Percentiles rank a stretch among this genome's conserved stretches.
These are phyloP conservation scores for Ecdyonurus torrentis DNA, from an alignment of 2,888 invertebrate genomes.

Conservation along the genomic window DNA sequence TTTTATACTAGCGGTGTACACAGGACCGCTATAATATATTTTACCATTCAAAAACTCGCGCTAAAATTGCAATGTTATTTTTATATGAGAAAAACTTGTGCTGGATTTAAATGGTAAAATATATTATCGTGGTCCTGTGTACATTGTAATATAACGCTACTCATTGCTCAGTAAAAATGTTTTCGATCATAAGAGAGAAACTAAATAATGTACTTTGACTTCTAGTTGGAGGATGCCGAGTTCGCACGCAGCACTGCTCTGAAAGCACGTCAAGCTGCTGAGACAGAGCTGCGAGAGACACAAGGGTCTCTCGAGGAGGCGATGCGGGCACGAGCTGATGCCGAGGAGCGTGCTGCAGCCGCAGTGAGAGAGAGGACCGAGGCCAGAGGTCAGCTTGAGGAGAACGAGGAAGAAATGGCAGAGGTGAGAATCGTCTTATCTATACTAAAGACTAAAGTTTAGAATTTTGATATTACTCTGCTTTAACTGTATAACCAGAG, in stretches of 20 bases:
- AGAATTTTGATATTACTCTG: neutral
- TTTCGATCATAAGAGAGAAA: no score
- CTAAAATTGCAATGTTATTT: no score
- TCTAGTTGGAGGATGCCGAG: constrained; percentile 84
- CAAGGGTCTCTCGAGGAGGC: constrained; percentile 71
- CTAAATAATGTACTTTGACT: no score
- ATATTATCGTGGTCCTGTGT: no score
- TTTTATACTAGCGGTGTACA: no score
- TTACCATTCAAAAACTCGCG: no score
- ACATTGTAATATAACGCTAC: no score
- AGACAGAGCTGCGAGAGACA: constrained; percentile 72
- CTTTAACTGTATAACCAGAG: neutral
- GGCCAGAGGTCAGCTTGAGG: constrained; percentile 69
- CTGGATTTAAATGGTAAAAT: no score
- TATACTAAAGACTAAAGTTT: neutral
- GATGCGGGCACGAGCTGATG: constrained; percentile 51
- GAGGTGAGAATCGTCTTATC: constrained; percentile 32
- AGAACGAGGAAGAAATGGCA: constrained; percentile 83
- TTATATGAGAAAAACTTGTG: no score
- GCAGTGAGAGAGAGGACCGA: constrained; percentile 67
- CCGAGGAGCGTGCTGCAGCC: constrained; percentile 55
- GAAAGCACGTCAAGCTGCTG: constrained; percentile 71
- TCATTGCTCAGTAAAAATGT: no score
- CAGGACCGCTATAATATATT: no score
- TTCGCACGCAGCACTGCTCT: constrained; percentile 66